A percentile compares a stretch with the other conserved stretches of the same genome.
phyloP scores from a whole-genome alignment of 1,140 invertebrate species.

The Batillaria attramentaria region DNA sequence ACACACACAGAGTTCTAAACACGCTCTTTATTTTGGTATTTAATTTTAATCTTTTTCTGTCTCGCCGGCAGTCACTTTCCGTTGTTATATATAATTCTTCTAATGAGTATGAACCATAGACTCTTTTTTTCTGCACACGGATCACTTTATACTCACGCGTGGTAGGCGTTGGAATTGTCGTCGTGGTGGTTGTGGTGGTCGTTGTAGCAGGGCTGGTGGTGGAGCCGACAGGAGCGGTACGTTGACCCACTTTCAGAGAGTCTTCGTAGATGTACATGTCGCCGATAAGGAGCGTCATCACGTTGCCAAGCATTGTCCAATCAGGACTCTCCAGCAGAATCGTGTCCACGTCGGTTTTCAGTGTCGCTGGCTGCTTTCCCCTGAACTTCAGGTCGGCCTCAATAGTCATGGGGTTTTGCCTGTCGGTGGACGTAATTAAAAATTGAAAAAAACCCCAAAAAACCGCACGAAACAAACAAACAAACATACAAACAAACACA shows the following conservation, averaged over 20 bases:
- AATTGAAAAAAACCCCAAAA: not conserved
- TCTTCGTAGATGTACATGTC: constrained; percentile 25
- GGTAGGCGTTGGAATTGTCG: not conserved
- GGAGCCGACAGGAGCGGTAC: not conserved
- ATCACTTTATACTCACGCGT: constrained; percentile 21
- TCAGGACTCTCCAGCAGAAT: constrained; percentile 28
- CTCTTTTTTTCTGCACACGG: no score
- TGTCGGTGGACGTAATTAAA: not conserved
- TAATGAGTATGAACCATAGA: no score
- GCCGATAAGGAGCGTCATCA: constrained; percentile 12
- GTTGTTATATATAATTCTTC: no score
- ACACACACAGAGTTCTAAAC: not conserved
- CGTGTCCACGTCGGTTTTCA: constrained; percentile 21
- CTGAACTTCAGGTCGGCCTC: constrained; percentile 18
- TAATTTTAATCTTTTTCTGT: no score
- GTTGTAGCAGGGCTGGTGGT: not conserved
- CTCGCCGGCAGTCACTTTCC: no score
- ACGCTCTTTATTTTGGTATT: no score
- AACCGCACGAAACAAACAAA: not conserved
- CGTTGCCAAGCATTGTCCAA: not conserved
- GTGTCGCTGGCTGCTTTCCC: constrained; percentile 7
- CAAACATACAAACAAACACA: not conserved
- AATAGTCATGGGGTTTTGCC: constrained; percentile 17
- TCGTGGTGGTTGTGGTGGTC: not conserved
- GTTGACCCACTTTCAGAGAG: constrained; percentile 12